A percentile compares a stretch with the other conserved stretches of the same genome.
Evolutionary conservation across 2,113 vertebrate species (phyloP).

Genomic region (Eublepharis macularius): DNA sequence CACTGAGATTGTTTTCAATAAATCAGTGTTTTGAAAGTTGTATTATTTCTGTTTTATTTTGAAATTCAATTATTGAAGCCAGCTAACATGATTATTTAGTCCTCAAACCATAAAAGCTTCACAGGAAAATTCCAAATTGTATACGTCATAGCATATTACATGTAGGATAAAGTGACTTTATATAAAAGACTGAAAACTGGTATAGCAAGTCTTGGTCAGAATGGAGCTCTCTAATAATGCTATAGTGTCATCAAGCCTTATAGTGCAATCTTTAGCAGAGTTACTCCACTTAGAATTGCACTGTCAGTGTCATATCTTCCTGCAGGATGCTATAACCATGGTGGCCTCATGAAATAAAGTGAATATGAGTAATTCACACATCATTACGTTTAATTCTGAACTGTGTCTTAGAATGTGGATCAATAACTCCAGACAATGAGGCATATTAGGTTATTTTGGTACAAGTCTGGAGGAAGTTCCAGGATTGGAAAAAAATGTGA

Average conservation of each 20-base stretch:
- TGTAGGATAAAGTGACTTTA: not conserved
- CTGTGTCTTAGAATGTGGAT: too few relatives aligned
- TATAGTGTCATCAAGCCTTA: not conserved
- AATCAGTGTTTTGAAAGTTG: not conserved
- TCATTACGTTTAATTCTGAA: too few relatives aligned
- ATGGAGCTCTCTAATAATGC: not conserved
- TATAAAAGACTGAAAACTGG: not conserved
- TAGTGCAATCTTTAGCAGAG: too few relatives aligned
- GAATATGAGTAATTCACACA: too few relatives aligned
- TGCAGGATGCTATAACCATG: too few relatives aligned
- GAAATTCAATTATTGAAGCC: not conserved
- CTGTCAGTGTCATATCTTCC: too few relatives aligned
- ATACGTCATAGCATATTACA: not conserved
- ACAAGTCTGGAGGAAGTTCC: too few relatives aligned
- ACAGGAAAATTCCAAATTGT: constrained; percentile 10
- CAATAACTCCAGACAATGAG: too few relatives aligned
- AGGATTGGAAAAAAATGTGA: too few relatives aligned
- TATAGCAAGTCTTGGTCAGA: not conserved
- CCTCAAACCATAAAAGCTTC: not conserved
- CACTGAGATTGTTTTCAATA: not conserved
- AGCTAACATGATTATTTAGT: not conserved
- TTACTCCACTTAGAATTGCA: too few relatives aligned
- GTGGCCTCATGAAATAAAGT: too few relatives aligned
- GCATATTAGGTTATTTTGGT: too few relatives aligned
- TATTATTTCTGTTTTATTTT: not conserved